Evolutionary conservation across 2,797 vertebrate genomes (phyloP).

Genomic region (Mionectes olivaceus): DNA sequence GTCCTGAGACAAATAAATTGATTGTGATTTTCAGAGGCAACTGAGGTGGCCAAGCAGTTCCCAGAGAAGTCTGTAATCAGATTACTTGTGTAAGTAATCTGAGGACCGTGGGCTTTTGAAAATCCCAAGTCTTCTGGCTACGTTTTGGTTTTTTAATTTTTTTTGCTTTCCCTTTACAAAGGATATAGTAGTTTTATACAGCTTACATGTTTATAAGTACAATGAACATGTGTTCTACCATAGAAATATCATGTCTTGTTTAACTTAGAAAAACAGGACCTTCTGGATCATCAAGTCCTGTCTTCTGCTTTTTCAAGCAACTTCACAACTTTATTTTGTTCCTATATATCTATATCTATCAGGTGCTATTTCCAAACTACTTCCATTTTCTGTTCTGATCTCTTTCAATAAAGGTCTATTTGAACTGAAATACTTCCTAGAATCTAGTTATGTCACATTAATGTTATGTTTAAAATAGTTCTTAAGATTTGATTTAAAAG

Average conservation of each 20-base stretch:
- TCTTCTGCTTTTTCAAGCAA: not conserved
- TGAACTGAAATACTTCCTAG: not conserved
- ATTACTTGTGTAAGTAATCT: conserved; percentile 10
- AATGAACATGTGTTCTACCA: not conserved
- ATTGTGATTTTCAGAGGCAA: conserved; percentile 43
- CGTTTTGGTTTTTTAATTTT: not conserved
- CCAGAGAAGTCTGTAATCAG: conserved; percentile 46
- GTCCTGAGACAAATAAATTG: conserved; percentile 35
- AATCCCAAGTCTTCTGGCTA: conserved; percentile 4
- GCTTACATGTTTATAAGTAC: not conserved
- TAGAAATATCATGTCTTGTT: not conserved
- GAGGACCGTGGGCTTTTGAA: not conserved
- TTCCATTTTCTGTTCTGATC: not conserved
- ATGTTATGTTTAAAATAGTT: not conserved
- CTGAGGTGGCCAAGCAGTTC: conserved; percentile 35
- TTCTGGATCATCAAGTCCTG: not conserved
- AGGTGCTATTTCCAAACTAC: not conserved
- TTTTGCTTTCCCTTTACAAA: not conserved
- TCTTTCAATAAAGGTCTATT: not conserved
- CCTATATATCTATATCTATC: not conserved
- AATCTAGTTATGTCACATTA: not conserved
- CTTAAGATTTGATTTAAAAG: not conserved
- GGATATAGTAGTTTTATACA: not conserved
- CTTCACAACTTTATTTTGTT: not conserved
- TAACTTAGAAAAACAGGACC: not conserved